Evolutionary conservation across 2,113 vertebrate genomes (phyloP), one percentile per base, ranked within the genome.

Genomic region (Chaenogobius annularis): DNA sequence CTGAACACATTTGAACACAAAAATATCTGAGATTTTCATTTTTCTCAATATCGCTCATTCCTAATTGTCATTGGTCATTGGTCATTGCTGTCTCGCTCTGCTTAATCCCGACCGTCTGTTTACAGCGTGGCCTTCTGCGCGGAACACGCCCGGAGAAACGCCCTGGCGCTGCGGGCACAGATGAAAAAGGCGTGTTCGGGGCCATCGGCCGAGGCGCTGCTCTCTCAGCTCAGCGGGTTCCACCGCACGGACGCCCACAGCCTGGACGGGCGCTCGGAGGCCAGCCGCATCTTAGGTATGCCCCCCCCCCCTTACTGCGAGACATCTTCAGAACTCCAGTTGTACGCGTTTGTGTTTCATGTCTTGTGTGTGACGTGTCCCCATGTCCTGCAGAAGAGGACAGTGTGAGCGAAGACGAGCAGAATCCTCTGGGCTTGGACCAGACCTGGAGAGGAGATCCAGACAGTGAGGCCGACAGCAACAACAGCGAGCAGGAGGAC

Each of bases 401-500:
- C 89, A 98, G 97, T 85, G 93, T 95, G 92, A 99, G 98, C 70
- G 98, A 99, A 35, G 93, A 98, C 0, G 97, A 99, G 56, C 95
- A 94, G 87, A 94, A 95, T 3, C 94, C 96, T 0, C 69, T 98
- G 69, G 94, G 96, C 0, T 91, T 99, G 73, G 98, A 99, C 87
- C 97, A 98, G 90, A 97, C 96, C 0, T 99, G 98, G 97, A 93
- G 97, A 87, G 98, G 97, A 68, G 98, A 99, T 80, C 97, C 96
- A 0, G 98, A 99, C 93, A 99, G 98, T 40, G 98, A 99, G 68
- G 96, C 95, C 0, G 98, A 99, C 93, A 99, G 98, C 83, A 90
- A 98, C 0, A 96, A 99, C 81, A 99, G 97, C 26, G 98, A 99
- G 87, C 97, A 98, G 52, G 98, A 99, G 82, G 98, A 99, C 75